Conservation (phyloP, 2,113 vertebrate genomes). For the Stegostoma tigrinum region DNA sequence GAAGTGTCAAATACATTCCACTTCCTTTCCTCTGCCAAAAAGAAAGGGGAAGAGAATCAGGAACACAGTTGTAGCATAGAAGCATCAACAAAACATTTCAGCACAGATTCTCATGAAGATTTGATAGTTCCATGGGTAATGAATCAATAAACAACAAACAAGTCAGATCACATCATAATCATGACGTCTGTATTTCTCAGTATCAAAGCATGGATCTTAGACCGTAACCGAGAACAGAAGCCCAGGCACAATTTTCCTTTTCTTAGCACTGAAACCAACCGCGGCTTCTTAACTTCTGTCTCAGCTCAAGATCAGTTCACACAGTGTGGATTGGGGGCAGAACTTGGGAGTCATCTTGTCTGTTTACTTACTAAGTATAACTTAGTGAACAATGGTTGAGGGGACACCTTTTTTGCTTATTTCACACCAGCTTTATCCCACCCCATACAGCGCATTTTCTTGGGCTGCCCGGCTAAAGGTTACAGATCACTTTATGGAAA, state of each 20-base stretch:
- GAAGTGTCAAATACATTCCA: conserved; percentile 29
- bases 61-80: background rate
- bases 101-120: background rate
- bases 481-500: background rate
- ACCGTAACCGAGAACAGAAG: background rate
- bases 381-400: background rate
- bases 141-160: background rate
- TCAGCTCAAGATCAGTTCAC: background rate
- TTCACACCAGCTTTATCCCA: background rate
- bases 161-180: background rate
- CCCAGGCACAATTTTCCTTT: background rate
- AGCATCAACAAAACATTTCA: background rate
- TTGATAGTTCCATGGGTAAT: background rate
- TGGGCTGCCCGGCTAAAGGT: background rate
- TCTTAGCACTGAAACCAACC: background rate
- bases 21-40: conserved; percentile 30
- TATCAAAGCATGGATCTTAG: background rate
- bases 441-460: background rate
- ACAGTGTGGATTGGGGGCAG: background rate
- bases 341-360: background rate
- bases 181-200: background rate
- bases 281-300: background rate
- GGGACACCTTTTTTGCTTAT: background rate
- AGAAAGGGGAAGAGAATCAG: background rate
- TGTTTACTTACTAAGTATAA: background rate